Evolutionary conservation across 2,888 invertebrate species (phyloP).

Genomic region (Melinaea menophilus): DNA sequence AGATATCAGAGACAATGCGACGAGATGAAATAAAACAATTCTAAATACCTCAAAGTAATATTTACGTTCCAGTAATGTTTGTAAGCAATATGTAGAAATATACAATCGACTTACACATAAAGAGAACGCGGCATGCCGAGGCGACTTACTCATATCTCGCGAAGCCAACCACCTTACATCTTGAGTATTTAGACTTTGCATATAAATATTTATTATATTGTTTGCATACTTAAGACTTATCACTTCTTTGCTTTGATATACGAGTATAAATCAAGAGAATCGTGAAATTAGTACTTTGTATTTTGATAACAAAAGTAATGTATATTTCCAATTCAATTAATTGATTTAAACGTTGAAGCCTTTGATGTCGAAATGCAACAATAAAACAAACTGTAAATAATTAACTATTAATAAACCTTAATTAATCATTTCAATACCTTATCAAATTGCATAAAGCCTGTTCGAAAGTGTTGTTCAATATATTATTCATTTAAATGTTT

Average conservation of each 20-base stretch:
- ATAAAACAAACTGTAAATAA: too few species aligned
- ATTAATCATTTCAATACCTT: too few species aligned
- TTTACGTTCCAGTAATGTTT: conserved; percentile 55
- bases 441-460: too few species aligned
- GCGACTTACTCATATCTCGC: conserved; percentile 37
- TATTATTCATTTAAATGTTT: too few species aligned
- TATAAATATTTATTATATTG: conserved; percentile 7
- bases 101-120: conserved; percentile 50
- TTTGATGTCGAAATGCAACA: too few species aligned
- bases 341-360: too few species aligned
- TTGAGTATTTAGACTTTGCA: conserved; percentile 30
- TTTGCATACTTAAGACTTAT: not conserved
- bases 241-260: not conserved
- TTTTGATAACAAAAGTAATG: too few species aligned
- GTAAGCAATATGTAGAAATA: conserved; percentile 61
- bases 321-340: too few species aligned
- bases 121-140: conserved; percentile 45
- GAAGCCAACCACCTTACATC: conserved; percentile 22
- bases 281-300: too few species aligned
- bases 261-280: too few species aligned
- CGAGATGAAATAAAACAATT: conserved; percentile 41
- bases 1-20: conserved; percentile 22
- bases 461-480: too few species aligned
- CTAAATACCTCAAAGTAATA: conserved; percentile 46
- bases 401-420: too few species aligned